phyloP scores from a whole-genome alignment of 2,888 invertebrate species.

The Heliconius ismenius region DNA sequence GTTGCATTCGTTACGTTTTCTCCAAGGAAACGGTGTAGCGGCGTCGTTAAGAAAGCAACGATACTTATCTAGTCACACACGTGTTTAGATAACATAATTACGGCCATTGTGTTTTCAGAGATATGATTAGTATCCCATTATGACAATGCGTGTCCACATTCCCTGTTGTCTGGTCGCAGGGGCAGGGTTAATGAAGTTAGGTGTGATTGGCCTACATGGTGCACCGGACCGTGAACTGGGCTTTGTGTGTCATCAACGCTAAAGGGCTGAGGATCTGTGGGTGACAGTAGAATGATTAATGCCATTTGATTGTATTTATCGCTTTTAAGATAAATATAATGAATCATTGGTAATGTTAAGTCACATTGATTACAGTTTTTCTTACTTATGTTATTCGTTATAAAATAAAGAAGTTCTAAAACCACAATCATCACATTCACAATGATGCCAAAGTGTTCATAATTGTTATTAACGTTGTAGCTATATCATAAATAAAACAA shows the following conservation, averaged over 20 bases:
- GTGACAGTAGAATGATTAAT: not conserved
- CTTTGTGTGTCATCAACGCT: not conserved
- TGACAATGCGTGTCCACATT: slow-evolving; percentile 30
- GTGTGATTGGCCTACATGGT: slow-evolving; percentile 21
- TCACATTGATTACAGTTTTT: not conserved
- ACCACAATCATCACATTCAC: not conserved
- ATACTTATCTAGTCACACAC: slow-evolving; percentile 37
- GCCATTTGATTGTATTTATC: not conserved
- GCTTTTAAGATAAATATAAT: not conserved
- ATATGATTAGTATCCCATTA: slow-evolving; percentile 39
- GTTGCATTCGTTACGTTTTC: slow-evolving; percentile 25
- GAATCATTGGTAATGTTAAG: not conserved
- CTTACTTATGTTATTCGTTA: not conserved
- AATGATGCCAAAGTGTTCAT: not conserved
- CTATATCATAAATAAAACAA: slow-evolving; percentile 7
- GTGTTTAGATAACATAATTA: slow-evolving; percentile 42
- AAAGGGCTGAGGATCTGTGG: slow-evolving; percentile 1
- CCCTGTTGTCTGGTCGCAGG: slow-evolving; percentile 24
- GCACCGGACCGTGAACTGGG: slow-evolving; percentile 14
- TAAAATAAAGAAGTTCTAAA: not conserved
- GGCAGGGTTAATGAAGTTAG: slow-evolving; percentile 28
- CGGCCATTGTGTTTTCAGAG: slow-evolving; percentile 41
- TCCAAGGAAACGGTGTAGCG: slow-evolving; percentile 27
- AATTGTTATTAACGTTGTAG: not conserved
- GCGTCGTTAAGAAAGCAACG: slow-evolving; percentile 37